phyloP scores from a whole-genome alignment of 2,797 vertebrate genomes.

The Prunella strophiata region DNA sequence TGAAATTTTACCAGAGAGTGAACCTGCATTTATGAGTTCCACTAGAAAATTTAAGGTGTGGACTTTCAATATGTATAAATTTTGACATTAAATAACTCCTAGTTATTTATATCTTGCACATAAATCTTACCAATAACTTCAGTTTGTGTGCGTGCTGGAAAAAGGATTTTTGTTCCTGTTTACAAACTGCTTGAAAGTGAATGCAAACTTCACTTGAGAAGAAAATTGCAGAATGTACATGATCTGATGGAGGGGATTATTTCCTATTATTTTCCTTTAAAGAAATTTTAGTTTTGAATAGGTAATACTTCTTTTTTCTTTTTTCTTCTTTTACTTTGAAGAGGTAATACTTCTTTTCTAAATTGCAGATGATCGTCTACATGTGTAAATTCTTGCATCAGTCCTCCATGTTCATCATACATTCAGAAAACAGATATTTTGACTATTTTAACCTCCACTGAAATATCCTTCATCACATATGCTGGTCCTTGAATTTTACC shows the following conservation, averaged over 20 bases:
- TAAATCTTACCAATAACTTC: background rate
- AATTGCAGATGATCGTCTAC: background rate
- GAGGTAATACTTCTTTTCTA: background rate
- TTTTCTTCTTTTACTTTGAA: too few species aligned
- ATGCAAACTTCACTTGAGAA: background rate
- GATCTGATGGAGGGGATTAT: background rate
- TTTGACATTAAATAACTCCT: background rate
- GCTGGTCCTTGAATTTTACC: background rate
- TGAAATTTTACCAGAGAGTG: background rate
- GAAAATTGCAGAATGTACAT: background rate
- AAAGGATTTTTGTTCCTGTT: background rate
- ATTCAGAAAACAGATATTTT: background rate
- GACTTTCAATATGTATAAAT: background rate
- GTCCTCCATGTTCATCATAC: background rate
- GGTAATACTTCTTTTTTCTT: too few species aligned
- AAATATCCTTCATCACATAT: background rate
- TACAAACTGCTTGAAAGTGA: background rate
- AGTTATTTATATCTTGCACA: background rate
- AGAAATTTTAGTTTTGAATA: background rate
- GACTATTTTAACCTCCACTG: background rate
- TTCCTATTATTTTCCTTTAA: background rate
- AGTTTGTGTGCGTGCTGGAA: accelerated
- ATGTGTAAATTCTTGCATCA: background rate
- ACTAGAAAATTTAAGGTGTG: background rate
- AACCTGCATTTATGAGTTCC: background rate